phyloP scores from a whole-genome alignment of 2,113 vertebrate species.

The Sceloporus undulatus region DNA sequence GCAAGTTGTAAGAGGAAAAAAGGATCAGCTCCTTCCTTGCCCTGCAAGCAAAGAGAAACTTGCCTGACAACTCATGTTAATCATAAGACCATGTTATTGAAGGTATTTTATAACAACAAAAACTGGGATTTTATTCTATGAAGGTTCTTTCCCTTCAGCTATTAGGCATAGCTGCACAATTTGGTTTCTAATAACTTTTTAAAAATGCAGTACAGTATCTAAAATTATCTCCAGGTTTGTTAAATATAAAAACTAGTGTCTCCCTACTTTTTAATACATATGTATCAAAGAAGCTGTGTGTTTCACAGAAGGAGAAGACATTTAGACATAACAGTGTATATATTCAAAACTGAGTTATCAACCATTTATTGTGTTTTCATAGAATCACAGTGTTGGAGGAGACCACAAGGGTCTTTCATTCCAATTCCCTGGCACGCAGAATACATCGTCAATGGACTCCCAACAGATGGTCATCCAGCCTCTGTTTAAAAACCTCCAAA shows the following conservation, averaged over 20 bases:
- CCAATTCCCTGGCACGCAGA: no score
- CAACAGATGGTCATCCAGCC: no score
- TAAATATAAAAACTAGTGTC: background rate
- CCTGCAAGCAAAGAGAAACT: constrained; percentile 14
- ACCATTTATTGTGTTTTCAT: background rate
- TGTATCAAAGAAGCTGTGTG: background rate
- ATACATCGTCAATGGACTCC: no score
- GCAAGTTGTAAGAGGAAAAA: background rate
- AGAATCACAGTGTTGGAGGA: no score
- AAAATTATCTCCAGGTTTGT: background rate
- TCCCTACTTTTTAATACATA: background rate
- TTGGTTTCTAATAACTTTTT: background rate
- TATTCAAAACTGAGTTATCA: background rate
- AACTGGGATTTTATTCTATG: background rate
- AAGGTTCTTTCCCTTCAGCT: no score
- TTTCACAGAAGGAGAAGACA: background rate
- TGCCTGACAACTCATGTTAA: background rate
- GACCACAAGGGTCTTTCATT: no score
- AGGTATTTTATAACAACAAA: background rate
- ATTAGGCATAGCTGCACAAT: background rate
- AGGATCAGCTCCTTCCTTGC: background rate
- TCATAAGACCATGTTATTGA: constrained; percentile 1
- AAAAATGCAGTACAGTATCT: background rate
- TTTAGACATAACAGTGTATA: background rate
- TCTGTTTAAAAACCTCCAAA: no score